phyloP scores from a whole-genome alignment of 2,113 vertebrate species.

The Myrmophylax atrothorax region DNA sequence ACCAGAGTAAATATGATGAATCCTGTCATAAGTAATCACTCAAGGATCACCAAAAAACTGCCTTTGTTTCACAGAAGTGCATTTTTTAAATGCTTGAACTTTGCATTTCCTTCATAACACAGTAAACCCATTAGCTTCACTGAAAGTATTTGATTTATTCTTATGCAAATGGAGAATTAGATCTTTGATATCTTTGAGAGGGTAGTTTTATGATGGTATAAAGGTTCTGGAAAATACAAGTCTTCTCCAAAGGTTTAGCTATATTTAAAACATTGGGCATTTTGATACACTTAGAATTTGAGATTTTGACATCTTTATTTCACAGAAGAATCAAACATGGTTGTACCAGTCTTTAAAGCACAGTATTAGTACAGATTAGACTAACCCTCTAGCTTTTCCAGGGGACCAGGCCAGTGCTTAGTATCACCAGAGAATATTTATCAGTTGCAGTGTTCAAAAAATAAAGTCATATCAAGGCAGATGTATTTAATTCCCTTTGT shows the following conservation, averaged over 20 bases:
- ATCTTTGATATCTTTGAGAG: background rate
- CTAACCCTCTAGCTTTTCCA: background rate
- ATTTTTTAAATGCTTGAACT: background rate
- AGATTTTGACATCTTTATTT: background rate
- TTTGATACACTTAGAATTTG: background rate
- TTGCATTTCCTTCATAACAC: background rate
- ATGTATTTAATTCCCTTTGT: background rate
- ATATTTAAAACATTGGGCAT: background rate
- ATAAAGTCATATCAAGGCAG: background rate
- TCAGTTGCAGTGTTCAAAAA: background rate
- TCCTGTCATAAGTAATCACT: background rate
- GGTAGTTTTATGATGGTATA: background rate
- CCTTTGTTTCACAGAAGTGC: background rate
- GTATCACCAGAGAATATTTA: background rate
- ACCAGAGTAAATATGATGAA: conserved; percentile 7
- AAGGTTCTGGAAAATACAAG: background rate
- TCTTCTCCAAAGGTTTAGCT: background rate
- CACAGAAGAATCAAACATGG: background rate
- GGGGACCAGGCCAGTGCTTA: background rate
- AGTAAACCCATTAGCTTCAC: background rate
- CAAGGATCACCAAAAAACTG: background rate
- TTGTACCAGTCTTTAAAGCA: background rate
- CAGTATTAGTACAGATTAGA: background rate
- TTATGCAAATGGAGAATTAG: fast-evolving
- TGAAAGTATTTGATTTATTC: background rate